Percentiles rank a stretch among this genome's conserved stretches.
phyloP scores from a whole-genome alignment of 2,888 invertebrate genomes.

The Subacronicta megacephala region DNA sequence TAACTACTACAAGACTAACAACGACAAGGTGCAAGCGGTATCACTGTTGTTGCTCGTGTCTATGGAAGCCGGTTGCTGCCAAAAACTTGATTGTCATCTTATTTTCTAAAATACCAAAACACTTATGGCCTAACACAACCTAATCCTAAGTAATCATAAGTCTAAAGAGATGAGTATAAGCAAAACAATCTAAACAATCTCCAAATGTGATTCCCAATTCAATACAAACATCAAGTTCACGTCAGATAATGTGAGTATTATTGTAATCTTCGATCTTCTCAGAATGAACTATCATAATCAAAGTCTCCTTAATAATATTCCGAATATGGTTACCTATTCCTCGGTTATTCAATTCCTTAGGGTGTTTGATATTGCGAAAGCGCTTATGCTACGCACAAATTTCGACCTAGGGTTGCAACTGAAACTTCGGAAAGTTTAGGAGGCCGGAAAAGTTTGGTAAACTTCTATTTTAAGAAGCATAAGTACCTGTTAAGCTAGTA shows the following conservation, averaged over 20 bases:
- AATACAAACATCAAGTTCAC: conserved; percentile 21
- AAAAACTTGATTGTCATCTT: too few relatives aligned
- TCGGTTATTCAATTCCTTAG: too few relatives aligned
- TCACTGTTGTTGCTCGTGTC: too few relatives aligned
- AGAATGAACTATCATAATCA: conserved; percentile 26
- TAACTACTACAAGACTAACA: too few relatives aligned
- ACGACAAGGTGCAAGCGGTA: too few relatives aligned
- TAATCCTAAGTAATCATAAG: too few relatives aligned
- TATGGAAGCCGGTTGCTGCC: too few relatives aligned
- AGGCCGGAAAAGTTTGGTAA: conserved; percentile 22
- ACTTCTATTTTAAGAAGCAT: conserved; percentile 43
- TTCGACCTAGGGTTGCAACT: conserved; percentile 19
- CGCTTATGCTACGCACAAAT: conserved; percentile 22
- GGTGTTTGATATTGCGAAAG: conserved; percentile 29
- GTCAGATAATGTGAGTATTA: neutral
- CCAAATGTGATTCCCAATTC: neutral
- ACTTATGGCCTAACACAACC: neutral
- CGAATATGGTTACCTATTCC: conserved; percentile 31
- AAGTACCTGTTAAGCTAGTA: conserved; percentile 8
- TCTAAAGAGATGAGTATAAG: too few relatives aligned
- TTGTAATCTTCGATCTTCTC: neutral
- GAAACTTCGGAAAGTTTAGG: conserved; percentile 29
- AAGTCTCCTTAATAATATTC: conserved; percentile 30
- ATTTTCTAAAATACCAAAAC: too few relatives aligned
- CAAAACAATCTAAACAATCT: neutral